phyloP scores from a whole-genome alignment of 1,140 invertebrate species.

The Ooceraea biroi region DNA sequence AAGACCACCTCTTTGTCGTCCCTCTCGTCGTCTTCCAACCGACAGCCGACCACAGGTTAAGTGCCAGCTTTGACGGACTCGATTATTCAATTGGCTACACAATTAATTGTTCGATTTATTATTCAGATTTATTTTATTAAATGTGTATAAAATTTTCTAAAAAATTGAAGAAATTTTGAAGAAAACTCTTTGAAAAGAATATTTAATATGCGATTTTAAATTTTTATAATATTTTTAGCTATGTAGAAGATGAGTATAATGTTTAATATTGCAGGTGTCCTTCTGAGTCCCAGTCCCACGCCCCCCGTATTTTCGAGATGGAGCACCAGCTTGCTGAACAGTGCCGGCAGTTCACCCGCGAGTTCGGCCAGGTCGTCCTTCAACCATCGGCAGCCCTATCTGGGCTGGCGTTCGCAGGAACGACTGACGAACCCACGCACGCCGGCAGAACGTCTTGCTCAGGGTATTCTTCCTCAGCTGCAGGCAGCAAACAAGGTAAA shows the following conservation, averaged over 20 bases:
- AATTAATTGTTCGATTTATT: too few species aligned
- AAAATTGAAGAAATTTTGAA: too few species aligned
- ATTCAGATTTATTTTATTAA: too few species aligned
- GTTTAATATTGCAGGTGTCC: conserved; percentile 74
- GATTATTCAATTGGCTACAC: not conserved
- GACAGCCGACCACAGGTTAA: conserved; percentile 83
- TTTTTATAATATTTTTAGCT: not conserved
- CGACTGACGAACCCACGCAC: conserved; percentile 91
- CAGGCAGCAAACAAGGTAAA: conserved; percentile 83
- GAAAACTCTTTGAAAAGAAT: too few species aligned
- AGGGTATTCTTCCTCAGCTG: conserved; percentile 86
- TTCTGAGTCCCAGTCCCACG: conserved; percentile 86
- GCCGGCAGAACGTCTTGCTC: conserved; percentile 92
- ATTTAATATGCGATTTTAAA: too few species aligned
- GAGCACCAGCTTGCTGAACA: conserved; percentile 94
- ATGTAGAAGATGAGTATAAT: not conserved
- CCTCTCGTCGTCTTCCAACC: conserved; percentile 85
- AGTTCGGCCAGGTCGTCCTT: conserved; percentile 89
- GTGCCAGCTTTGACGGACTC: not conserved
- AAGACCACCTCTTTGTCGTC: conserved; percentile 93
- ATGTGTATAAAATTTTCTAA: too few species aligned
- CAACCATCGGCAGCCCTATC: conserved; percentile 91
- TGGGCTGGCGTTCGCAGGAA: conserved; percentile 96
- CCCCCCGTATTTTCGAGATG: conserved; percentile 90
- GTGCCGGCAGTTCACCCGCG: conserved; percentile 89